phyloP scores from a whole-genome alignment of 2,888 invertebrate genomes.

The Pandemis heparana region DNA sequence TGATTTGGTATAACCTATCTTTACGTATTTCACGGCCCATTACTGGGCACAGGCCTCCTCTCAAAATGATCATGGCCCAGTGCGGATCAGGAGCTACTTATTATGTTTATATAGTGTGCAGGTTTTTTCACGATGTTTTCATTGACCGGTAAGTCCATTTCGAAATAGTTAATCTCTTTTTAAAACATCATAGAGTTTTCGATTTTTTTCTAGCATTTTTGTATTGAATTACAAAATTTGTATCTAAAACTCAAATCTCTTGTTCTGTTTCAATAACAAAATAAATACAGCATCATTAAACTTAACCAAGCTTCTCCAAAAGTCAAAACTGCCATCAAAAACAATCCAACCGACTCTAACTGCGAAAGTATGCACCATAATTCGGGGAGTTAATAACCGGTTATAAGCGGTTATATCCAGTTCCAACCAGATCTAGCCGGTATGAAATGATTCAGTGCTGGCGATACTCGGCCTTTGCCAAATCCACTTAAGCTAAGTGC shows the following conservation, averaged over 20 bases:
- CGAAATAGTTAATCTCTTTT: too few relatives aligned
- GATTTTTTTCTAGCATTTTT: too few relatives aligned
- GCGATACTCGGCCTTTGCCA: slow-evolving; percentile 53
- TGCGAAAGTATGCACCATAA: slow-evolving; percentile 41
- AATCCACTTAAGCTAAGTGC: slow-evolving; percentile 67
- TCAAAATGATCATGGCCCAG: too few relatives aligned
- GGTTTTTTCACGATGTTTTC: too few relatives aligned
- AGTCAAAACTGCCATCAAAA: slow-evolving; percentile 36
- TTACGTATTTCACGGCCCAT: too few relatives aligned
- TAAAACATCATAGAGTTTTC: not conserved
- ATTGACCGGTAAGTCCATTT: too few relatives aligned
- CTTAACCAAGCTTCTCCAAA: not conserved
- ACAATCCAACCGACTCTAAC: slow-evolving; percentile 31
- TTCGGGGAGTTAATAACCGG: slow-evolving; percentile 37
- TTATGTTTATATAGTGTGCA: too few relatives aligned
- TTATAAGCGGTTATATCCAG: slow-evolving; percentile 40
- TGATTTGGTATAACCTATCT: too few relatives aligned
- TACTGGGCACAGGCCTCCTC: too few relatives aligned
- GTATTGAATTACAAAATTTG: not conserved
- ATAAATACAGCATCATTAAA: not conserved
- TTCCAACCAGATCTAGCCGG: slow-evolving; percentile 30
- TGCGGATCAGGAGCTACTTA: too few relatives aligned
- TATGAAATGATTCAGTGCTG: slow-evolving; percentile 38
- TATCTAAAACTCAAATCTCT: not conserved
- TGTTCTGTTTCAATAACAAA: not conserved